phyloP scores from a whole-genome alignment of 2,797 vertebrate genomes.

The Salmo trutta region DNA sequence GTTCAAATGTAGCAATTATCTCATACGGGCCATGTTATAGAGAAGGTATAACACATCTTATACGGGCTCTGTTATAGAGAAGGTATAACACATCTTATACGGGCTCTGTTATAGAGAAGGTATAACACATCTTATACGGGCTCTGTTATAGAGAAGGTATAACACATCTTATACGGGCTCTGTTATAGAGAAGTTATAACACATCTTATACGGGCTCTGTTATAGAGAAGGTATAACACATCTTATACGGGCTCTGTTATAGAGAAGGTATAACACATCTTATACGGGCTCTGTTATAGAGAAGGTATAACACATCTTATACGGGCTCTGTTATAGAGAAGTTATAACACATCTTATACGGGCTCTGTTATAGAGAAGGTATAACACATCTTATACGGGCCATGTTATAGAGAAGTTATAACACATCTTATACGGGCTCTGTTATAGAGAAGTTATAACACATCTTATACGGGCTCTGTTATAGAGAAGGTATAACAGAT shows the following conservation, averaged over 20 bases:
- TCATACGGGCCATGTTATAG: background rate
- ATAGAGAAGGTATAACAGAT: too few relatives aligned
- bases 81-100: background rate
- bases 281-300: too few relatives aligned
- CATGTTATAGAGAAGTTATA: too few relatives aligned
- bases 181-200: too few relatives aligned
- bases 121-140: background rate
- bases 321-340: too few relatives aligned
- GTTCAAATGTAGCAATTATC: background rate
- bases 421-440: too few relatives aligned
- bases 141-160: background rate
- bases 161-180: background rate
- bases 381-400: too few relatives aligned
- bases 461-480: too few relatives aligned
- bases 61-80: background rate
- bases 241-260: background rate
- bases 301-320: too few relatives aligned
- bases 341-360: too few relatives aligned
- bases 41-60: constrained; percentile 4
- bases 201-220: background rate
- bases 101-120: background rate
- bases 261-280: background rate
- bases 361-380: too few relatives aligned
- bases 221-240: background rate
- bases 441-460: too few relatives aligned